These are phyloP conservation scores for Hyles euphorbiae DNA, from an alignment of 1,140 invertebrate genomes.

Conservation along the genomic window DNA sequence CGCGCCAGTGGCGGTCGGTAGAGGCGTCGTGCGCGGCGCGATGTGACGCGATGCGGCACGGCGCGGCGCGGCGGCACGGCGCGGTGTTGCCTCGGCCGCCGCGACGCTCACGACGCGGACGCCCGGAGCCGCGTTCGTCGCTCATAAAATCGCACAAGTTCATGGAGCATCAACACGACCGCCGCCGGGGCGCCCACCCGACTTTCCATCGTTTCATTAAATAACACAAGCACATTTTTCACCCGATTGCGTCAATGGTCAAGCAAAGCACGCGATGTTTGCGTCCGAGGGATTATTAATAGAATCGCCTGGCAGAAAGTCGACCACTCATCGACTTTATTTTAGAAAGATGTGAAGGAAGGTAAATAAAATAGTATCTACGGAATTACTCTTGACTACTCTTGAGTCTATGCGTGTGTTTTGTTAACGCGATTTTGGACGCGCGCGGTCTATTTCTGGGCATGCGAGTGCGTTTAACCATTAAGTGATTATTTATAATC, in stretches of 20 bases:
- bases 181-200: slow-evolving; percentile 33
- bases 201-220: slow-evolving; percentile 61
- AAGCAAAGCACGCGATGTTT: slow-evolving; percentile 62
- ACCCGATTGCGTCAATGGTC: slow-evolving; percentile 68
- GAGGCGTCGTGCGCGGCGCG: too few species aligned
- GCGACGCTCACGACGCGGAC: slow-evolving; percentile 12
- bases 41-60: too few species aligned
- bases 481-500: slow-evolving; percentile 65
- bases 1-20: too few species aligned
- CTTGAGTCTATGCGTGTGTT: slow-evolving; percentile 42
- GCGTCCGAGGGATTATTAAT: slow-evolving; percentile 64
- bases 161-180: slow-evolving; percentile 47
- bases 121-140: slow-evolving; percentile 4
- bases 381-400: slow-evolving; percentile 43
- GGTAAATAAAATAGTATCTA: slow-evolving; percentile 66
- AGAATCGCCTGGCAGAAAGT: slow-evolving; percentile 62
- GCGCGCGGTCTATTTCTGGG: slow-evolving; percentile 48
- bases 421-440: slow-evolving; percentile 51
- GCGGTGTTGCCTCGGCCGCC: slow-evolving; percentile 6
- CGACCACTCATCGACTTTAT: slow-evolving; percentile 65
- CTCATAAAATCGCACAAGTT: slow-evolving; percentile 57
- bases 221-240: slow-evolving; percentile 66
- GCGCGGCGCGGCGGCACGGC: too few species aligned
- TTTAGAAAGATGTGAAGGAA: slow-evolving; percentile 57
- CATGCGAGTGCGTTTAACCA: slow-evolving; percentile 25